These are phyloP conservation scores for Cirrhinus molitorella DNA, from an alignment of 2,797 vertebrate genomes.

Conservation along the genomic window DNA sequence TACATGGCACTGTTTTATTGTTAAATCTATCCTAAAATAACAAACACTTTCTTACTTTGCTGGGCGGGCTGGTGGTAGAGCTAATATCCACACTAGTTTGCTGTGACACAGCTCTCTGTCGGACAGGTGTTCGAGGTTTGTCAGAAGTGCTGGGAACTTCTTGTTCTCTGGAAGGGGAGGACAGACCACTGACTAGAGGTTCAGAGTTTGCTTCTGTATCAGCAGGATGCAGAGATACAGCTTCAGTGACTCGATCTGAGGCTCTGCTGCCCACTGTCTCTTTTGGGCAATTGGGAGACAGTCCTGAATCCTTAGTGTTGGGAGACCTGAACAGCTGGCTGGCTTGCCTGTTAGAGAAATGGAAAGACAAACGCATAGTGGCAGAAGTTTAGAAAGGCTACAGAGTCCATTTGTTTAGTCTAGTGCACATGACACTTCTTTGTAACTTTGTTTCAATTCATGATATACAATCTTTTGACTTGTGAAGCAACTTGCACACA, in stretches of 20 bases:
- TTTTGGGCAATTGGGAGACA: constrained; percentile 36
- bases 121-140: constrained; percentile 64
- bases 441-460: no score
- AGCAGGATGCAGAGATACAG: constrained; percentile 51
- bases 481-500: no score
- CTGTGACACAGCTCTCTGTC: constrained; percentile 67
- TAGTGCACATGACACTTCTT: background rate
- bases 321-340: constrained; percentile 62
- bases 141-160: constrained; percentile 47
- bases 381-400: background rate
- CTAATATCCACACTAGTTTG: constrained; percentile 66
- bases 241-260: constrained; percentile 18
- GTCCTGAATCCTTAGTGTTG: constrained; percentile 65
- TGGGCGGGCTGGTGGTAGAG: constrained; percentile 62
- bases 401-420: background rate
- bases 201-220: constrained; percentile 64
- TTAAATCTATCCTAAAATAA: background rate
- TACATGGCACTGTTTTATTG: background rate
- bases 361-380: background rate
- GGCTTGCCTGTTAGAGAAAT: constrained; percentile 34
- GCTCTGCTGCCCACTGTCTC: constrained; percentile 48
- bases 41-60: constrained; percentile 68
- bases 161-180: constrained; percentile 25
- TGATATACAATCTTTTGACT: no score
- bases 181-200: constrained; percentile 44